phyloP scores from a whole-genome alignment of 2,888 invertebrate genomes.

The Cactoblastis cactorum region DNA sequence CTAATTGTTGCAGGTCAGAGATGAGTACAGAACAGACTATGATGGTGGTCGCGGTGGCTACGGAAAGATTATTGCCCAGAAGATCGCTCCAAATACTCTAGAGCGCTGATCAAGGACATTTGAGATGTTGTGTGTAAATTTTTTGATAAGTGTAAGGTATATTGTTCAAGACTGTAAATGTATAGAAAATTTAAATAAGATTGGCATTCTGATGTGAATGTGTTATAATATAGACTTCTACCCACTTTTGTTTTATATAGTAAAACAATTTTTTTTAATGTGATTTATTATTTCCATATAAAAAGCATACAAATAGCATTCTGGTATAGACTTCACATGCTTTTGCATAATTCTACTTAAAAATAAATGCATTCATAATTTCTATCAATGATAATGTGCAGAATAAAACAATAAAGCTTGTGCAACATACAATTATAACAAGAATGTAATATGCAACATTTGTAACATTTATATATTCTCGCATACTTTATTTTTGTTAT shows the following conservation, averaged over 20 bases:
- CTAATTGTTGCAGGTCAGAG: slow-evolving; percentile 90
- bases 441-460: slow-evolving; percentile 13
- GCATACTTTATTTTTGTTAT: background rate
- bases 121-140: slow-evolving; percentile 26
- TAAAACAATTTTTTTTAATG: slow-evolving; percentile 5
- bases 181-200: slow-evolving; percentile 17
- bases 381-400: background rate
- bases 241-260: slow-evolving; percentile 5
- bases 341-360: background rate
- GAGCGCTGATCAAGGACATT: slow-evolving; percentile 56
- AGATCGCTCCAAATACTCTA: slow-evolving; percentile 82
- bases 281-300: slow-evolving; percentile 1
- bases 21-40: slow-evolving; percentile 98
- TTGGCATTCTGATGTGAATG: slow-evolving; percentile 6
- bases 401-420: background rate
- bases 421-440: slow-evolving; percentile 4
- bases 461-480: slow-evolving; percentile 15
- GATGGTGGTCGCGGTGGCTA: slow-evolving; percentile 98
- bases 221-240: background rate
- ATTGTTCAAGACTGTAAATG: slow-evolving; percentile 52
- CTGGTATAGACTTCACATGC: background rate
- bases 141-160: slow-evolving; percentile 27
- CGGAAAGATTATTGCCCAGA: slow-evolving; percentile 95
- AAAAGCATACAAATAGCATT: slow-evolving; percentile 10
- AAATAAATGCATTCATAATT: slow-evolving; percentile 13